phyloP scores from a whole-genome alignment of 1,140 invertebrate species.

The Pomacea maculata region DNA sequence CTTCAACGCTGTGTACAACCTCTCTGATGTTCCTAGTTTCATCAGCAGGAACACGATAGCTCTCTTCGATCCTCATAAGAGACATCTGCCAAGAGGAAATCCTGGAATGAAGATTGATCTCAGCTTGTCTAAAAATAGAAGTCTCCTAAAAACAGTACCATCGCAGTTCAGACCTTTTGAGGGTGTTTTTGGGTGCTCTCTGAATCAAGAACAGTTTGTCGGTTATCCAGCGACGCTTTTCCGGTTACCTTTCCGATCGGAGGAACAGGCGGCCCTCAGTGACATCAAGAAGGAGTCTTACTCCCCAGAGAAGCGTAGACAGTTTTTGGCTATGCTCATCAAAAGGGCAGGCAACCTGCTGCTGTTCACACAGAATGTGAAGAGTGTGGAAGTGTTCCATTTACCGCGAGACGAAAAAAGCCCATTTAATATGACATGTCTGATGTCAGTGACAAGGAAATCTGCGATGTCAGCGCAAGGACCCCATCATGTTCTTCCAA shows the following conservation, averaged over 20 bases:
- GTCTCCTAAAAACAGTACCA: constrained; percentile 26
- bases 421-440: background rate
- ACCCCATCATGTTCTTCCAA: background rate
- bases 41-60: constrained; percentile 42
- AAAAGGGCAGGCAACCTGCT: constrained; percentile 48
- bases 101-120: constrained; percentile 48
- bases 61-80: constrained; percentile 53
- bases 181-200: constrained; percentile 43
- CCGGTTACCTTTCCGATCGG: constrained; percentile 48
- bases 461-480: background rate
- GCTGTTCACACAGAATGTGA: constrained; percentile 59
- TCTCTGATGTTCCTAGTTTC: constrained; percentile 55
- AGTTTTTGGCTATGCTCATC: constrained; percentile 35
- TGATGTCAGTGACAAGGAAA: background rate
- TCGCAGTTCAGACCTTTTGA: constrained; percentile 53
- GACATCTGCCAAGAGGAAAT: constrained; percentile 34
- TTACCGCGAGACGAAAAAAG: constrained; percentile 18
- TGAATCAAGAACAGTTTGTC: constrained; percentile 3
- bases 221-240: constrained; percentile 53
- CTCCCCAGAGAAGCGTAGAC: constrained; percentile 21
- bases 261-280: constrained; percentile 43
- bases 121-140: constrained; percentile 26
- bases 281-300: constrained; percentile 49
- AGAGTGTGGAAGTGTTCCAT: constrained; percentile 49
- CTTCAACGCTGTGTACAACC: constrained; percentile 57